Conservation (phyloP, 1,140 invertebrate genomes). For the Drosophila grimshawi region DNA sequence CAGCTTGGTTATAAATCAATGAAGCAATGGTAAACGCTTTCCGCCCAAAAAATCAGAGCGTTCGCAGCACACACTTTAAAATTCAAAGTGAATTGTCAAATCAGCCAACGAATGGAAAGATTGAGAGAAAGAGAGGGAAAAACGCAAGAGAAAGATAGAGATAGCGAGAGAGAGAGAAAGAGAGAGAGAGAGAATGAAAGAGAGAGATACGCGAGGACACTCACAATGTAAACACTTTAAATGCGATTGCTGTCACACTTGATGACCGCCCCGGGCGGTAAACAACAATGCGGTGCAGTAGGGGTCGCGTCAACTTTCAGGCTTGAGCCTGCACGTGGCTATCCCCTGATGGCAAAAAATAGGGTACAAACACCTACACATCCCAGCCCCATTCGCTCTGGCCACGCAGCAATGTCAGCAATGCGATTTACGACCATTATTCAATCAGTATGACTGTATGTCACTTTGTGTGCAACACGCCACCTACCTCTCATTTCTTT, state of each 20-base stretch:
- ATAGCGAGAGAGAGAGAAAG: neutral
- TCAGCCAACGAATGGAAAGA: constrained; percentile 6
- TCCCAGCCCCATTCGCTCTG: constrained; percentile 7
- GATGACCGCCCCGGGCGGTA: constrained; percentile 45
- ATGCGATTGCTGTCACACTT: constrained; percentile 68
- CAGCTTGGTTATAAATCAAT: constrained; percentile 59
- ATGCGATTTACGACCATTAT: constrained; percentile 83
- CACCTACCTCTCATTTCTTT: constrained; percentile 26
- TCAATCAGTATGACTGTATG: constrained; percentile 83
- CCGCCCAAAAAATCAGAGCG: constrained; percentile 50
- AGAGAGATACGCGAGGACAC: constrained; percentile 1
- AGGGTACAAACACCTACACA: constrained; percentile 1
- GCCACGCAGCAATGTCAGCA: constrained; percentile 66
- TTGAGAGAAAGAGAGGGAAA: neutral
- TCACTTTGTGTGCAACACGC: constrained; percentile 70
- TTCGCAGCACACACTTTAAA: constrained; percentile 47
- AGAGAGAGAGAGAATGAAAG: neutral
- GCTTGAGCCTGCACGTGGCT: constrained; percentile 26
- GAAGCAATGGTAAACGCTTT: constrained; percentile 33
- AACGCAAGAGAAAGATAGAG: neutral
- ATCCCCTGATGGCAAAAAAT: neutral
- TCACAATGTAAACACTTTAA: constrained; percentile 67
- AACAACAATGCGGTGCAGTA: constrained; percentile 27
- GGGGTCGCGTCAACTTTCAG: constrained; percentile 19
- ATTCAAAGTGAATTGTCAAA: constrained; percentile 54